Evolutionary conservation across 2,113 vertebrate genomes (phyloP).

Genomic region (Polyodon spathula): DNA sequence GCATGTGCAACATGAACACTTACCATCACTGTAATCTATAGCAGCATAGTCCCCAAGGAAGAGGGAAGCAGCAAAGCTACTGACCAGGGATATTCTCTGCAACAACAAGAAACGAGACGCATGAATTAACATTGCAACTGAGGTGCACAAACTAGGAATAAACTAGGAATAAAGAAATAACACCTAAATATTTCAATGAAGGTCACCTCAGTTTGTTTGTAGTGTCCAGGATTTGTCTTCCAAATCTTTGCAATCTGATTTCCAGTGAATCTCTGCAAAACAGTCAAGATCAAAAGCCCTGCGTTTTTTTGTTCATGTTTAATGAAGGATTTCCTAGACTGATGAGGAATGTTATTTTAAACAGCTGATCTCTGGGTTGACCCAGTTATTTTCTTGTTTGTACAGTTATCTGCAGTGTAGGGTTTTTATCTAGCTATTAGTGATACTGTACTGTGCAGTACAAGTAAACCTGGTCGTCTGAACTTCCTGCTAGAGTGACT

Average conservation of each 20-base stretch:
- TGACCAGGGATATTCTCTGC: constrained; percentile 91
- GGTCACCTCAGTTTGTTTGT: constrained; percentile 74
- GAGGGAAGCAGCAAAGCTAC: constrained; percentile 85
- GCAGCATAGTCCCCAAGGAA: constrained; percentile 75
- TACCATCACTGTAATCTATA: background rate
- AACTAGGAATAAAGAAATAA: background rate
- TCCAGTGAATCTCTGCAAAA: constrained; percentile 85
- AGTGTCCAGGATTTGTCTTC: constrained; percentile 57
- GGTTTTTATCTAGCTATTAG: too few relatives aligned
- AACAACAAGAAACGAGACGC: constrained; percentile 15
- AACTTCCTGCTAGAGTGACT: too few relatives aligned
- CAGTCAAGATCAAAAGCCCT: constrained; percentile 21
- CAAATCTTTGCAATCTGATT: constrained; percentile 88
- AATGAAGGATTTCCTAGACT: too few relatives aligned
- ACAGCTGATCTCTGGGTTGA: too few relatives aligned
- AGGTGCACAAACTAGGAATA: background rate
- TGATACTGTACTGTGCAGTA: too few relatives aligned
- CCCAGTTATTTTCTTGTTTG: too few relatives aligned
- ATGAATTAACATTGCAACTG: background rate
- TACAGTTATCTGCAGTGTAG: too few relatives aligned
- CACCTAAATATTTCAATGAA: background rate
- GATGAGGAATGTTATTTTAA: too few relatives aligned
- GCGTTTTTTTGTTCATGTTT: background rate
- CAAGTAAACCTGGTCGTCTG: too few relatives aligned
- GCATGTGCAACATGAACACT: constrained; percentile 1